Percentiles rank a stretch among this genome's conserved stretches.
phyloP scores from a whole-genome alignment of 1,140 invertebrate genomes.

The Apis cerana region DNA sequence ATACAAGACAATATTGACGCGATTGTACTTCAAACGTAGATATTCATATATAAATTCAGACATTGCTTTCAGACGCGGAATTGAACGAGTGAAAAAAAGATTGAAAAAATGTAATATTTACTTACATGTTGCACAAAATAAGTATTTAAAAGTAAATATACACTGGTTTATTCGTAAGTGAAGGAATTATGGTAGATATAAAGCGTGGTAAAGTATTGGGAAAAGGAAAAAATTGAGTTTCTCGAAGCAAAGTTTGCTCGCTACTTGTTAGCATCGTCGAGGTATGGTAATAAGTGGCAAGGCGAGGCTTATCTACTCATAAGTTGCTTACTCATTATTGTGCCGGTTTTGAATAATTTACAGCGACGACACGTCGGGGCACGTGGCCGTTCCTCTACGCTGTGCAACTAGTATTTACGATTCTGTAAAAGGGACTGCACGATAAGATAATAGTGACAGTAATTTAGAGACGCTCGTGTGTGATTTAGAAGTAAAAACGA shows the following conservation, averaged over 20 bases:
- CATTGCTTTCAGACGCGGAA: not conserved
- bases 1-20: too few species aligned
- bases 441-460: conserved; percentile 30
- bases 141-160: not conserved
- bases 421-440: conserved; percentile 20
- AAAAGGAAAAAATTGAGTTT: not conserved
- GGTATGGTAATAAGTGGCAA: conserved; percentile 20
- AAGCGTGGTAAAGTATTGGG: not conserved
- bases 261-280: conserved; percentile 2
- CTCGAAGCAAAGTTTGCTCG: not conserved
- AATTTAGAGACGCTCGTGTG: conserved; percentile 25
- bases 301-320: conserved; percentile 23
- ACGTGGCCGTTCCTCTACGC: conserved; percentile 9
- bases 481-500: conserved; percentile 7
- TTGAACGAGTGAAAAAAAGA: too few species aligned
- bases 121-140: too few species aligned
- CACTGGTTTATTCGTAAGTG: not conserved
- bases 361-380: not conserved
- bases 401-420: conserved; percentile 30
- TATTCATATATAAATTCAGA: not conserved
- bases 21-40: not conserved
- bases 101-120: too few species aligned
- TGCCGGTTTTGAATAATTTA: conserved; percentile 39
- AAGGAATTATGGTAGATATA: not conserved
- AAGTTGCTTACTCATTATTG: conserved; percentile 35